Percentiles rank a stretch among this genome's conserved stretches.
Evolutionary conservation across 1,140 invertebrate genomes (phyloP).

Genomic region (Pogonus chalceus): DNA sequence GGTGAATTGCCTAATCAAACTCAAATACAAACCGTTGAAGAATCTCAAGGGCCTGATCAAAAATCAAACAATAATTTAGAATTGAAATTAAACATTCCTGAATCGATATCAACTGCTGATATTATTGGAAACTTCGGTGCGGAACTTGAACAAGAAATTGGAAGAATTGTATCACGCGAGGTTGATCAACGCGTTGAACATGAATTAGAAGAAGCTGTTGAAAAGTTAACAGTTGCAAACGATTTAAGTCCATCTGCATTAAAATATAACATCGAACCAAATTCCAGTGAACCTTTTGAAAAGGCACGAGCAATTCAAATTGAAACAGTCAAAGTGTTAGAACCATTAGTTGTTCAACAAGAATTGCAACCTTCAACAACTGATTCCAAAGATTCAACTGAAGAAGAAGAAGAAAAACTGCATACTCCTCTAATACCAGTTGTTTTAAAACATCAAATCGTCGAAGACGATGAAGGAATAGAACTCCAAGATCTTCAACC

Average conservation of each 20-base stretch:
- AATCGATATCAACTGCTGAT: slow-evolving; percentile 23
- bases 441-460: background rate
- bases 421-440: background rate
- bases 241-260: slow-evolving; percentile 21
- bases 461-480: background rate
- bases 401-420: background rate
- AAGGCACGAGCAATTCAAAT: slow-evolving; percentile 12
- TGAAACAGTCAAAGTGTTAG: background rate
- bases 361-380: background rate
- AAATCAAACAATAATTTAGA: background rate
- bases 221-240: slow-evolving; percentile 22
- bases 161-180: slow-evolving; percentile 16
- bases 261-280: slow-evolving; percentile 27
- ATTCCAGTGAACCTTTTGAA: slow-evolving; percentile 25
- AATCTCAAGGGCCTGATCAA: slow-evolving; percentile 1
- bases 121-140: slow-evolving; percentile 45
- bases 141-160: slow-evolving; percentile 44
- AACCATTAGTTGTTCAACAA: slow-evolving; percentile 3
- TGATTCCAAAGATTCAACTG: background rate
- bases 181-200: slow-evolving; percentile 17
- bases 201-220: slow-evolving; percentile 27
- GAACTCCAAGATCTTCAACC: background rate
- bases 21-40: too few species aligned
- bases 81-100: background rate
- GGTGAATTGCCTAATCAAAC: too few species aligned